Percentiles rank a stretch among this genome's conserved stretches.
Evolutionary conservation across 1,140 invertebrate species (phyloP).

Genomic region (Neotoxoptera formosana): DNA sequence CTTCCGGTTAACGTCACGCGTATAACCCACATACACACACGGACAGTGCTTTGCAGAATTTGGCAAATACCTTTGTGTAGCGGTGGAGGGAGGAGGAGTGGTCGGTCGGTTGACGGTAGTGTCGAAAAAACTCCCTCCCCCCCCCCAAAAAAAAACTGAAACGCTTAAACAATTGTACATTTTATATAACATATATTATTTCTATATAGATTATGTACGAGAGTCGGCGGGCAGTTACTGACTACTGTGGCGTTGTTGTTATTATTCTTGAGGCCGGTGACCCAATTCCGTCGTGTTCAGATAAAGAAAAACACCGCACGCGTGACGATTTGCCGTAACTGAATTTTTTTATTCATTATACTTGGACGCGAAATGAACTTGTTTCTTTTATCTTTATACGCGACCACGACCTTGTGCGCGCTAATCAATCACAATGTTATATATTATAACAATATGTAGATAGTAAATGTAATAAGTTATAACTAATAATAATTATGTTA

Average conservation of each 20-base stretch:
- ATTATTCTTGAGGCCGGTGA: slow-evolving; percentile 33
- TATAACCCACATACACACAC: not conserved
- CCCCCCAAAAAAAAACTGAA: not conserved
- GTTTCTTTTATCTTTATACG: slow-evolving; percentile 28
- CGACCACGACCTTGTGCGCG: not conserved
- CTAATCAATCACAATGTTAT: not conserved
- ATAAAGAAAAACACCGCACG: not conserved
- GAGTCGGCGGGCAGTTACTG: not conserved
- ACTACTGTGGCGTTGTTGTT: not conserved
- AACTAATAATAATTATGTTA: not conserved
- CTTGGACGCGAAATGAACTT: slow-evolving; percentile 23
- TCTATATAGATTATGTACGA: not conserved
- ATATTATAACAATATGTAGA: not conserved
- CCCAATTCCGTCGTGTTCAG: slow-evolving; percentile 22
- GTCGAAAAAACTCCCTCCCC: not conserved
- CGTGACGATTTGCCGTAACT: slow-evolving; percentile 28
- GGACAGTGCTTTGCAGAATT: not conserved
- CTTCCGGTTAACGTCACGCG: not conserved
- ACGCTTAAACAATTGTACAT: not conserved
- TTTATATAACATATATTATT: not conserved
- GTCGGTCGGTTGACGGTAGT: not conserved
- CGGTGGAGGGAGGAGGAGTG: not conserved
- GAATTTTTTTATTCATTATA: not conserved
- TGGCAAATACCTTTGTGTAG: not conserved
- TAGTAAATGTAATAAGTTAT: not conserved